Evolutionary conservation across 2,113 vertebrate genomes (phyloP), one percentile per base, ranked within the genome.

Genomic region (Solea senegalensis): DNA sequence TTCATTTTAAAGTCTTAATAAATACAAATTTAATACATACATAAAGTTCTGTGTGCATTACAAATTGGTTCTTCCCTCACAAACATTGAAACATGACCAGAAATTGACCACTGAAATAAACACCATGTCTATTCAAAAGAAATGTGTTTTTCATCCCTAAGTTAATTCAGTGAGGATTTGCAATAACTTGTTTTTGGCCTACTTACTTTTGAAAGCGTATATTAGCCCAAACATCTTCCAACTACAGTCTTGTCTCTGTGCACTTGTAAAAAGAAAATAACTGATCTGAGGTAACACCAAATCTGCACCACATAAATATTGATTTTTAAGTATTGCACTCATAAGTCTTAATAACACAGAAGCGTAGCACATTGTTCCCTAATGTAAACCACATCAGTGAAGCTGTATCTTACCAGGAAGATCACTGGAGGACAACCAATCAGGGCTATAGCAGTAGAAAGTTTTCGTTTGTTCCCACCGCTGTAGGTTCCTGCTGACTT

Each of bases 381-480:
- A 10, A 9, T 10, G 8, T 55, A 39, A 34, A 69, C 16, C 53
- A 50, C 14, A 64, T 34, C 21, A 49, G 21, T 40, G 26, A 61
- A 65, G 16, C 39, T 63, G 41, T 7, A 65, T 72, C 92, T 95
- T 90, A 99, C 97, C 94, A 99, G 88, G 74, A 99, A 99, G 60
- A 99, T 89, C 10, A 99, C 95, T 1, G 96, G 95, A 57, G 98
- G 97, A 63, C 94, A 96, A 1, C 97, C 98, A 16, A 98, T 98
- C 84, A 99, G 86, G 46, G 98, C 96, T 57, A 99, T 97, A 40
- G 98, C 97, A 1, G 98, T 99, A 3, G 97, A 99, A 9, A 99
- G 96, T 81, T 99, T 99, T 65, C 98, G 95, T 26, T 95, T 97
- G 92, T 99, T 99, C 3, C 97, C 97, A 0, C 97, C 98, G 0